Percentiles rank a stretch among this genome's conserved stretches.
phyloP scores from a whole-genome alignment of 2,113 vertebrate species.

The Tyto alba region DNA sequence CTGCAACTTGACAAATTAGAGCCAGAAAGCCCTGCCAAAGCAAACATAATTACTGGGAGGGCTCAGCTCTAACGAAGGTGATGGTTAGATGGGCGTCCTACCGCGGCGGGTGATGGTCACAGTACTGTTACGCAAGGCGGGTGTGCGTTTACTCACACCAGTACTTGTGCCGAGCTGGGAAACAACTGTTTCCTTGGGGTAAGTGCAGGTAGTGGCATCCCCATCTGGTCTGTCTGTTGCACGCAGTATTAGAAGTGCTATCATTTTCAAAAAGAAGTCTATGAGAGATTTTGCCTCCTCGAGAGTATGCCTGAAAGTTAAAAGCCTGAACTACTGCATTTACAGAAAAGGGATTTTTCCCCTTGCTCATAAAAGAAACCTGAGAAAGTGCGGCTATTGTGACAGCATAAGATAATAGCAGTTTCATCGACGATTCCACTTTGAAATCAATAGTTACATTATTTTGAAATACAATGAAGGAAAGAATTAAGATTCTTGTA shows the following conservation, averaged over 20 bases:
- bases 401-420: conserved; percentile 40
- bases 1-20: conserved; percentile 55
- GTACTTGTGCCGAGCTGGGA: neutral
- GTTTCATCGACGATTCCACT: conserved; percentile 22
- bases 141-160: neutral
- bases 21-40: conserved; percentile 57
- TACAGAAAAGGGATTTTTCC: conserved; percentile 32
- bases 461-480: conserved; percentile 45
- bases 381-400: conserved; percentile 47
- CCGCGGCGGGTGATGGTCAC: neutral
- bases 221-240: neutral
- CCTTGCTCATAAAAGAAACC: conserved; percentile 46
- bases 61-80: conserved; percentile 2
- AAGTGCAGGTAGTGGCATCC: neutral
- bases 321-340: conserved; percentile 28
- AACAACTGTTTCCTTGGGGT: neutral
- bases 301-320: conserved; percentile 24
- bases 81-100: neutral
- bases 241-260: neutral
- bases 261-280: neutral
- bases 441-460: conserved; percentile 61
- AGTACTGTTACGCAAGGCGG: neutral
- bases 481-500: conserved; percentile 44
- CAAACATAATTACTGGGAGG: conserved; percentile 55
- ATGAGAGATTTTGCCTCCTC: neutral